phyloP scores from a whole-genome alignment of 2,888 invertebrate genomes.

The Apamea crenata region DNA sequence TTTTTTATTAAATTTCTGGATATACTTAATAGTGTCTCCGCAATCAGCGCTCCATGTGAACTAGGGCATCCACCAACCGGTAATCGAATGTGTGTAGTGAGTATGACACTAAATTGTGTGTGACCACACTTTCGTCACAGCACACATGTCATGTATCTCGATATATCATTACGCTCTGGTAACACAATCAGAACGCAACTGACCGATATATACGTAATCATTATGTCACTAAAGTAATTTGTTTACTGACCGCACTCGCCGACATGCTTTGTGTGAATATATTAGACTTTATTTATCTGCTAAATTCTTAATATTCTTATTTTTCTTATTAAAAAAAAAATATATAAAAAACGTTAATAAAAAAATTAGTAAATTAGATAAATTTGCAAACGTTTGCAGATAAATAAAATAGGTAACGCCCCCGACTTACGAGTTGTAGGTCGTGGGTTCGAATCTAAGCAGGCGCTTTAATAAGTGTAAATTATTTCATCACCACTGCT shows the following conservation, averaged over 20 bases:
- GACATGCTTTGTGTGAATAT: neutral
- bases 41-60: neutral
- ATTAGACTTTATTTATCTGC: neutral
- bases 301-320: too few species aligned
- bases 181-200: conserved; percentile 42
- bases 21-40: neutral
- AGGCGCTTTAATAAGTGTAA: too few species aligned
- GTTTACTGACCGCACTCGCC: neutral
- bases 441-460: too few species aligned
- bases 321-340: too few species aligned
- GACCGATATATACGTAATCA: conserved; percentile 53
- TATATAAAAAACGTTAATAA: too few species aligned
- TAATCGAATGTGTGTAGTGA: conserved; percentile 17
- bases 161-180: conserved; percentile 47
- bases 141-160: conserved; percentile 35
- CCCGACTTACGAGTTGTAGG: too few species aligned
- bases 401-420: too few species aligned
- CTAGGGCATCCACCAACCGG: conserved; percentile 28
- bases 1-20: neutral
- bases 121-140: conserved; percentile 53
- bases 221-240: conserved; percentile 36
- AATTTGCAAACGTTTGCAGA: too few species aligned
- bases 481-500: too few species aligned
- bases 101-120: conserved; percentile 45
- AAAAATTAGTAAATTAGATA: too few species aligned